These are phyloP conservation scores for Platerodrilus igneus DNA, from an alignment of 2,888 invertebrate genomes.

Conservation along the genomic window DNA sequence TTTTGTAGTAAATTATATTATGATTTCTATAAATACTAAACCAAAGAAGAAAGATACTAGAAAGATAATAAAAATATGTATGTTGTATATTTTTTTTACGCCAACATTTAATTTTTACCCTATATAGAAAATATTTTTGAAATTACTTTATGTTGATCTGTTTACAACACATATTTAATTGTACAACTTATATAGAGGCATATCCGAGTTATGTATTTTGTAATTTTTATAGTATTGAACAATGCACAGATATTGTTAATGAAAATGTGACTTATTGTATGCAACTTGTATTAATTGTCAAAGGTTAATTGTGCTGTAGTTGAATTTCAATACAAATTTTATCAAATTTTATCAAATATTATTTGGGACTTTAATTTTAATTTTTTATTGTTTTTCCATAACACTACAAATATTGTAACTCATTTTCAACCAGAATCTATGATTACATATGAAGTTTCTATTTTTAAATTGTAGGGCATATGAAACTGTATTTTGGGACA, in stretches of 20 bases:
- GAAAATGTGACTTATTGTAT: conserved; percentile 42
- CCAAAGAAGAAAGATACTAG: conserved; percentile 34
- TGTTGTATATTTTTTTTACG: conserved; percentile 16
- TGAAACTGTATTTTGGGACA: no score
- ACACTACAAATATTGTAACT: no score
- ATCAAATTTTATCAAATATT: conserved; percentile 47
- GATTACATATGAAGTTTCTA: no score
- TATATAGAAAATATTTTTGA: conserved; percentile 19
- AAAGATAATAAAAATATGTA: conserved; percentile 14
- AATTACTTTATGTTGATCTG: conserved; percentile 19
- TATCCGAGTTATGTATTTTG: conserved; percentile 15
- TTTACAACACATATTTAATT: no score
- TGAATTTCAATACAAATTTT: conserved; percentile 28
- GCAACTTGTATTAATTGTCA: conserved; percentile 32
- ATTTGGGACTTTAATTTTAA: no score
- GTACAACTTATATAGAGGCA: conserved; percentile 17
- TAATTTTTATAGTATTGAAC: conserved; percentile 32
- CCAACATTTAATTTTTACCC: conserved; percentile 19
- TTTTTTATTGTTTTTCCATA: no score
- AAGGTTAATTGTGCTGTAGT: conserved; percentile 33
- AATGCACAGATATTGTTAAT: conserved; percentile 43
- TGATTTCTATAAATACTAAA: conserved; percentile 36
- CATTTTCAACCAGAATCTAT: no score
- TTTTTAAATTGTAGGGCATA: no score
- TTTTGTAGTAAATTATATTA: conserved; percentile 41